Base-by-base conservation (phyloP, 2,797 vertebrate species). In the Falco concolor region DNA sequence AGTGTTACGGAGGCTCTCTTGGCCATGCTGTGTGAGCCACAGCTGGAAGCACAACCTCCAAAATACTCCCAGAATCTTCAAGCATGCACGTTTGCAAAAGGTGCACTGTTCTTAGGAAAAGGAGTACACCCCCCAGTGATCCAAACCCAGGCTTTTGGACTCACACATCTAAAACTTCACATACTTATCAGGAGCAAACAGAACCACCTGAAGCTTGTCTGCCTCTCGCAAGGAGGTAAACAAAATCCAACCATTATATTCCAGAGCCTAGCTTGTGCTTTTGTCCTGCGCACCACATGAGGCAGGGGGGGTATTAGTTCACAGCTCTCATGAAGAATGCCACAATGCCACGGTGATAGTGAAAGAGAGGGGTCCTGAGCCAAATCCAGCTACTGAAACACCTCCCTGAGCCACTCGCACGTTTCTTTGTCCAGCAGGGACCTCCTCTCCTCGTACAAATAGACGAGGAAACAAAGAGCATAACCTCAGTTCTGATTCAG, bases 101-200 rank as follows among this genome's bases (percentile, higher is more conserved):
- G 30, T 13, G 10, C 52, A 3, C 79, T 65, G 22, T 59, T 50
- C 34, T 40, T 0, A 1, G 50, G 42, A 10, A 45, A 75, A 69
- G 6, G 12, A 47, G 18, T n/a, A 8, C 57, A 16, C 40, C 56
- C 77, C 68, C 57, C 45, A 38, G 38, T 57, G 17, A 87, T 69
- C 40, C 47, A 59, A 81, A 79, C 12, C 38, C 74, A n/a, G 42
- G 28, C 3, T 79, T 91, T 75, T 1, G 11, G 45, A 47, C 63
- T 90, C 28, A 3, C 40, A 1, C 67, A 67, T 67, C 27, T 56
- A 10, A 34, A 91, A 36, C 17, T 64, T 23, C 27, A 13, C 38
- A 10, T 40, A 42, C 3, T 93, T 95, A 94, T 84, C 94, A 93
- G 80, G 50, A 86, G 88, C 50, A 79, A 82, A 79, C 61, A 91